These are phyloP conservation scores for Temnothorax ravouxi DNA, from an alignment of 2,888 invertebrate genomes.

Conservation along the genomic window DNA sequence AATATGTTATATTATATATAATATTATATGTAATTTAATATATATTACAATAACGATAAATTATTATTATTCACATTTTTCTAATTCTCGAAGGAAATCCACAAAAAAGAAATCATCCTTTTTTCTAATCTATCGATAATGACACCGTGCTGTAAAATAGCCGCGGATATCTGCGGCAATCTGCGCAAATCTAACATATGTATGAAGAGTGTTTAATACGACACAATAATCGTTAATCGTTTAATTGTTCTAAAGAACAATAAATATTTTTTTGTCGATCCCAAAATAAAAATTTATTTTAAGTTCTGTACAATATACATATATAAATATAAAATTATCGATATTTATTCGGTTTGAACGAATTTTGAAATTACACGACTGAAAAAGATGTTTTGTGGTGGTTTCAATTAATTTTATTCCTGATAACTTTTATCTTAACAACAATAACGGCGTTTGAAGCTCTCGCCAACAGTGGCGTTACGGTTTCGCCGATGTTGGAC, in stretches of 20 bases:
- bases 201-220: neutral
- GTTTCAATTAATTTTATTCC: neutral
- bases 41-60: neutral
- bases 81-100: neutral
- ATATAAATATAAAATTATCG: neutral
- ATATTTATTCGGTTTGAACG: neutral
- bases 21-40: too few species aligned
- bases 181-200: neutral
- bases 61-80: neutral
- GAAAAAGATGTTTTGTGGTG: neutral
- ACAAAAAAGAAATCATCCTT: neutral
- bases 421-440: neutral
- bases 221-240: neutral
- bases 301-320: neutral
- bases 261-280: neutral
- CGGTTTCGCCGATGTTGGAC: neutral
- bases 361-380: neutral
- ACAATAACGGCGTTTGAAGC: neutral
- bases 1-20: too few species aligned
- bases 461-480: slow-evolving; percentile 19
- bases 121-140: neutral
- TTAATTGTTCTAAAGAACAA: neutral
- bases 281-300: neutral
- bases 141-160: too few species aligned
- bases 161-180: neutral